Percentiles rank a stretch among this genome's conserved stretches.
These are phyloP conservation scores for Dorcus hopei DNA, from an alignment of 2,888 invertebrate genomes.

Conservation along the genomic window DNA sequence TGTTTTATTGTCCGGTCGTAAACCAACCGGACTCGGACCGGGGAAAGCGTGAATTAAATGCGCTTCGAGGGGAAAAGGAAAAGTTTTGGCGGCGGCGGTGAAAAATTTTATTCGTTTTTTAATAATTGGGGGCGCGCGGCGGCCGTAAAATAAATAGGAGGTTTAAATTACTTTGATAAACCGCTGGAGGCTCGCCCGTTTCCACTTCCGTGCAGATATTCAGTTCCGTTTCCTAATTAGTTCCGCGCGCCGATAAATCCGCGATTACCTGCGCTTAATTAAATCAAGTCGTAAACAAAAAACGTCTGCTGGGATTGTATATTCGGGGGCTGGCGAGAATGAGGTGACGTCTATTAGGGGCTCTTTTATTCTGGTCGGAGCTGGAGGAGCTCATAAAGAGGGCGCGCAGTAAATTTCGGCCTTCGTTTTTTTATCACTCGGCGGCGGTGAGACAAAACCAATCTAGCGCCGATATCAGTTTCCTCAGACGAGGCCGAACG, in stretches of 20 bases:
- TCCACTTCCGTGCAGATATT: conserved; percentile 26
- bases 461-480: conserved; percentile 19
- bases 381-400: not conserved
- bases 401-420: not conserved
- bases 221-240: conserved; percentile 27
- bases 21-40: not conserved
- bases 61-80: too few species aligned
- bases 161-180: conserved; percentile 26
- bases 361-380: not conserved
- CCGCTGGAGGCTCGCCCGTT: conserved; percentile 22
- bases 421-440: not conserved
- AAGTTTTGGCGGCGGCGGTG: not conserved
- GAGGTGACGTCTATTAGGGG: not conserved
- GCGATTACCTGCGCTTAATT: not conserved
- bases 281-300: not conserved
- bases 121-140: too few species aligned
- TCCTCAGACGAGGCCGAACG: conserved; percentile 16
- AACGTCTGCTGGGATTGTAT: not conserved
- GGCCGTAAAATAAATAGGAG: not conserved
- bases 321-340: not conserved
- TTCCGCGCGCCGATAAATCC: conserved; percentile 14
- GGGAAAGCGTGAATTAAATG: not conserved
- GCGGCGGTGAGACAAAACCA: conserved; percentile 17
- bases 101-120: too few species aligned
- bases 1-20: too few species aligned